Evolutionary conservation across 2,797 vertebrate species (phyloP).

Genomic region (Craterocephalus amniculus): DNA sequence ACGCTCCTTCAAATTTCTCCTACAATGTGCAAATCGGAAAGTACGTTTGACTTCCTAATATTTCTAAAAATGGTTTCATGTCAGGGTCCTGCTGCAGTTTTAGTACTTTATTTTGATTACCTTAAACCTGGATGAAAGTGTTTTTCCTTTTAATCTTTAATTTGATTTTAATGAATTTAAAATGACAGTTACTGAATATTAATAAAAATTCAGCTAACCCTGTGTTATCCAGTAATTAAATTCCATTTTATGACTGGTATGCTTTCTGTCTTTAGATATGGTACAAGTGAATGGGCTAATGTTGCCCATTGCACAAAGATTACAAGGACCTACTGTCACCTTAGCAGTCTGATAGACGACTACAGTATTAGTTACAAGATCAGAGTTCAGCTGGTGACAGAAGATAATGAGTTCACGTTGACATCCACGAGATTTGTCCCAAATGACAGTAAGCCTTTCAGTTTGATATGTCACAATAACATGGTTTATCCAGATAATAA

Average conservation of each 20-base stretch:
- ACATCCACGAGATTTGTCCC: not conserved
- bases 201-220: not conserved
- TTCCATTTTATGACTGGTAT: slow-evolving; percentile 13
- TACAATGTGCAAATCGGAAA: slow-evolving; percentile 73
- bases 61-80: not conserved
- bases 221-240: not conserved
- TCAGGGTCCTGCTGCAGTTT: not conserved
- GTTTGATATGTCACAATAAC: not conserved
- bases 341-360: slow-evolving; percentile 46
- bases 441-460: slow-evolving; percentile 60
- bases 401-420: slow-evolving; percentile 24
- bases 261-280: slow-evolving; percentile 43
- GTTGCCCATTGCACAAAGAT: slow-evolving; percentile 62
- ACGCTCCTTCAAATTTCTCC: slow-evolving; percentile 3
- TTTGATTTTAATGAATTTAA: not conserved
- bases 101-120: not conserved
- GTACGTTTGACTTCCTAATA: slow-evolving; percentile 61
- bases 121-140: not conserved
- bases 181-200: too few species aligned
- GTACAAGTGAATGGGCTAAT: fast-evolving
- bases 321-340: slow-evolving; percentile 41
- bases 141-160: slow-evolving; percentile 1
- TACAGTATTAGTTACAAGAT: not conserved
- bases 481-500: not conserved
- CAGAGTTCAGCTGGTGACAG: slow-evolving; percentile 61